Base-by-base conservation (phyloP, 2,113 vertebrate species). In the Cavia porcellus region DNA sequence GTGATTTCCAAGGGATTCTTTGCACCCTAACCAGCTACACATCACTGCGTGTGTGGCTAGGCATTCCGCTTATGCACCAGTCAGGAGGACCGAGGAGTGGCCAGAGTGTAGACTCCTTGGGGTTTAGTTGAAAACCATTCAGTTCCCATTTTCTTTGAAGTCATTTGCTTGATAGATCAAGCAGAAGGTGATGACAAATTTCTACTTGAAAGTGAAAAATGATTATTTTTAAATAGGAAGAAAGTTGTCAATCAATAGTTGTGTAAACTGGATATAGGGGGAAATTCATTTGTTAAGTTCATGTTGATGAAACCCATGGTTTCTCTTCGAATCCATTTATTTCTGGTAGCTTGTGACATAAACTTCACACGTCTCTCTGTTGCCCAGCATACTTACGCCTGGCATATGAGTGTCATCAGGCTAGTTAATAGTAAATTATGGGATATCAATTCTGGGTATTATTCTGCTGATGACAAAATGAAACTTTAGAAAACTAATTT, bases 301-400 rank as follows among this genome's bases (percentile, higher is more conserved):
- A 55, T 72, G 6, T 81, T 50, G 30, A 13, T 42, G 66, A 38
- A 92, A 86, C 42, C 28, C 50, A 19, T 75, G 32, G 24, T 77
- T 77, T 94, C 13, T 94, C 80, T 96, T 89, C 86, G 25, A 81
- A 68, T 80, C n/a, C 45, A 47, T 35, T 68, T 50, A 75, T 92
- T 90, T 88, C 20, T 75, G 66, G n/a, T 4, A 64, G 85, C 62
- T 82, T 79, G 20, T 55, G 30, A 85, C 14, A 88, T 72, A 88
- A 15, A 25, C 90, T 25, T 81, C 45, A 62, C 61, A 30, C 64
- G 10, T 47, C 35, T 7, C 5, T 5, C 25, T 25, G 22, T 77
- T 83, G 70, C 92, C 35, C 45, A 4, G 8, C 22, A 85, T 32
- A 45, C 38, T 50, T 85, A 66, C 86, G 64, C 22, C 85, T 96